phyloP scores from a whole-genome alignment of 2,113 vertebrate species.

The Cinclus cinclus region DNA sequence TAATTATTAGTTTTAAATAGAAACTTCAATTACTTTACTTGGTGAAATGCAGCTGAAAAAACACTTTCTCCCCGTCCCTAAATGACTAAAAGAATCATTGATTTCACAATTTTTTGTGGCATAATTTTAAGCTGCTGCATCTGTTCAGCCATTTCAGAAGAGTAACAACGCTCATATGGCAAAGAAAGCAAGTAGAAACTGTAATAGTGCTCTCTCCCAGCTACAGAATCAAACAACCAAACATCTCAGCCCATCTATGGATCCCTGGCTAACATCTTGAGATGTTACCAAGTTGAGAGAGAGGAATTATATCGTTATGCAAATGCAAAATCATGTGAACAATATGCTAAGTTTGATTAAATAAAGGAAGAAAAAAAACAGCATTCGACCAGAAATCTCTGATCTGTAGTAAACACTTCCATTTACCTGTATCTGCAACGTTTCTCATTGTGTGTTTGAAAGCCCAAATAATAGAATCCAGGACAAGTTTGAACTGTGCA shows the following conservation, averaged over 20 bases:
- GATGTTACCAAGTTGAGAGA: neutral
- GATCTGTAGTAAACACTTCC: neutral
- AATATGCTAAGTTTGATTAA: neutral
- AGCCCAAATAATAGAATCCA: conserved; percentile 99
- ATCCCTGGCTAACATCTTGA: neutral
- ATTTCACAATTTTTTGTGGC: neutral
- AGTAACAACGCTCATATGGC: neutral
- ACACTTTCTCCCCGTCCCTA: neutral
- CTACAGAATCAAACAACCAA: neutral
- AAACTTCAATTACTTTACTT: neutral
- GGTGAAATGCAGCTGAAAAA: neutral
- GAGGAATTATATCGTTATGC: neutral
- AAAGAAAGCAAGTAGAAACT: neutral
- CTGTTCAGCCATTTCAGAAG: neutral
- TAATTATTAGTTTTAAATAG: neutral
- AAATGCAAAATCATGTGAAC: neutral
- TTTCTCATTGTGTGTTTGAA: conserved; percentile 99
- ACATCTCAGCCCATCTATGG: neutral
- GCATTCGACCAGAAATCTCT: neutral
- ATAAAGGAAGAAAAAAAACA: neutral
- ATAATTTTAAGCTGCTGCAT: neutral
- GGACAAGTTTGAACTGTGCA: conserved; percentile 96
- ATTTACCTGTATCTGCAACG: conserved; percentile 94
- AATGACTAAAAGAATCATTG: neutral
- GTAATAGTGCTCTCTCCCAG: neutral